phyloP scores from a whole-genome alignment of 2,797 vertebrate genomes.

The Etheostoma nigrum region DNA sequence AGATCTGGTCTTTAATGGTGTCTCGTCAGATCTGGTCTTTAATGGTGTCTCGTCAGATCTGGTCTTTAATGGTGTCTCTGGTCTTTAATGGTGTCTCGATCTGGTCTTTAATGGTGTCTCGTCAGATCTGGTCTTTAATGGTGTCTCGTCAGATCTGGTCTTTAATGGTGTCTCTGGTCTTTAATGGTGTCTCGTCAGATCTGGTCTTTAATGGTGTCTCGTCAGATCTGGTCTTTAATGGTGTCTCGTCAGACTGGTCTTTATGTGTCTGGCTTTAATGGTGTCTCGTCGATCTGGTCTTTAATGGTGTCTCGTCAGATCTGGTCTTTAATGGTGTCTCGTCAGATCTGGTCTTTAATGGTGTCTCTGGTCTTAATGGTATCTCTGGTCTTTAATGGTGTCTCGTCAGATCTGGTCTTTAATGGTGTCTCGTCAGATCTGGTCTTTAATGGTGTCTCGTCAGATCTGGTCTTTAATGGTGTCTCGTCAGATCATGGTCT shows the following conservation, averaged over 20 bases:
- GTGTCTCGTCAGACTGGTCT: neutral
- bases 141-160: neutral
- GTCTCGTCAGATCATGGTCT: conserved; percentile 18
- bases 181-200: conserved; percentile 24
- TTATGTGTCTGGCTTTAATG: too few relatives aligned
- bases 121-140: conserved; percentile 42
- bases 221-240: conserved; percentile 42
- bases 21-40: conserved; percentile 34
- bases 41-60: conserved; percentile 13
- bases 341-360: too few relatives aligned
- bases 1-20: conserved; percentile 13
- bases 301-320: conserved; percentile 3
- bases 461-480: conserved; percentile 17
- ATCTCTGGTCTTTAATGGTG: conserved; percentile 3
- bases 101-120: neutral
- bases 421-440: conserved; percentile 13
- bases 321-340: conserved; percentile 37
- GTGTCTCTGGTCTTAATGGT: too few relatives aligned
- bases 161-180: too few relatives aligned
- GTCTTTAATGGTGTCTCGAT: too few relatives aligned
- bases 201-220: neutral
- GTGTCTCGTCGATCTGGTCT: conserved; percentile 27
- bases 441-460: neutral
- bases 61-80: too few relatives aligned
- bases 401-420: conserved; percentile 34